Percentiles rank a stretch among this genome's conserved stretches.
Evolutionary conservation across 2,113 vertebrate genomes (phyloP).

Genomic region (Amia ocellicauda): DNA sequence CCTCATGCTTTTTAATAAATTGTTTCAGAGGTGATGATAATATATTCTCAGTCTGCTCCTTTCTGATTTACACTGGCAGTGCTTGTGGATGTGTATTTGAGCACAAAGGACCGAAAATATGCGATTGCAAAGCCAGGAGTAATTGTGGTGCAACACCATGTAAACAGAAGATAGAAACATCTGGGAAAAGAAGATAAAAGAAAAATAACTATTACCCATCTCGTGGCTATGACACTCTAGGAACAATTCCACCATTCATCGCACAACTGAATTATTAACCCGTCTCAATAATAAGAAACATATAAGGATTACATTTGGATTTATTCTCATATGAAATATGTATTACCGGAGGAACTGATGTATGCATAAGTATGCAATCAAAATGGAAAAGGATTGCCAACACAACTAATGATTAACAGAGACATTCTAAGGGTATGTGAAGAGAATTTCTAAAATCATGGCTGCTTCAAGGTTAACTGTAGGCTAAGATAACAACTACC

Average conservation of each 20-base stretch:
- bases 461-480: not conserved
- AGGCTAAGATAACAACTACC: not conserved
- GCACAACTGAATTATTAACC: conserved; percentile 2
- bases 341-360: not conserved
- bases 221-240: not conserved
- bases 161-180: conserved; percentile 4
- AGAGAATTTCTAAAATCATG: not conserved
- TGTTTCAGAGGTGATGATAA: too few species aligned
- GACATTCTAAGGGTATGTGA: not conserved
- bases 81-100: too few species aligned
- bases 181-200: conserved; percentile 1
- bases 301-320: not conserved
- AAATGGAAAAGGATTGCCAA: not conserved
- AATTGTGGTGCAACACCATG: too few species aligned
- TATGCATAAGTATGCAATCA: conserved; percentile 2
- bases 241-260: not conserved
- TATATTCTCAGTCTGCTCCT: too few species aligned
- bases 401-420: not conserved
- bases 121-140: too few species aligned
- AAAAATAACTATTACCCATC: not conserved
- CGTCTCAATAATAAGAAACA: conserved; percentile 1
- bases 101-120: too few species aligned
- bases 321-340: conserved; percentile 3
- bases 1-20: too few species aligned
- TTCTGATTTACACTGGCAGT: too few species aligned